phyloP scores from a whole-genome alignment of 2,797 vertebrate genomes.

The Poliocrania exsul region DNA sequence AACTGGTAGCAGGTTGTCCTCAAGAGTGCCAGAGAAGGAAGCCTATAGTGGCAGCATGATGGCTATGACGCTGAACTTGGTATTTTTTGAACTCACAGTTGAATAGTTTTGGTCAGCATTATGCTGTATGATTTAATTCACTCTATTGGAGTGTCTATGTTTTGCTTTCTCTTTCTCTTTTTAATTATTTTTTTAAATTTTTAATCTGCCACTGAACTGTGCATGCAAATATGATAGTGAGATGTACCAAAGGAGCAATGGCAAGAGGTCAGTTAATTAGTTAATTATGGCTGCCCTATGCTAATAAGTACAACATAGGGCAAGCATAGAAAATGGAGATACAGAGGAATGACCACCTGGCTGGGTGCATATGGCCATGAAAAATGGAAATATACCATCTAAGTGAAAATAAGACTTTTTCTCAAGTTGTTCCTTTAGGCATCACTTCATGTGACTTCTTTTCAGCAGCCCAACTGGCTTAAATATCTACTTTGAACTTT shows the following conservation, averaged over 20 bases:
- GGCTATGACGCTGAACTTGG: not conserved
- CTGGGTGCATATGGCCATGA: not conserved
- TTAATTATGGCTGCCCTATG: not conserved
- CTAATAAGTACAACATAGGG: not conserved
- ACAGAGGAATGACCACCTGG: not conserved
- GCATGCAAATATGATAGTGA: not conserved
- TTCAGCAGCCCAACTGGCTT: not conserved
- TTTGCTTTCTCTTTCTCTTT: not conserved
- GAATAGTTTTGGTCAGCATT: not conserved
- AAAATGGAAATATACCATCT: not conserved
- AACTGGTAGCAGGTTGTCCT: not conserved
- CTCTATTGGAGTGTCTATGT: rapidly evolving
- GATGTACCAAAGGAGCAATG: not conserved
- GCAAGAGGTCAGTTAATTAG: not conserved
- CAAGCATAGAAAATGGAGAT: not conserved
- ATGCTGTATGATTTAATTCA: not conserved
- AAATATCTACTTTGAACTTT: not conserved
- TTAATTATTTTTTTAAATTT: not conserved
- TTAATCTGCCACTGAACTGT: not conserved
- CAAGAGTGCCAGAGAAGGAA: not conserved
- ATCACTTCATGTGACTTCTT: not conserved
- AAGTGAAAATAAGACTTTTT: not conserved
- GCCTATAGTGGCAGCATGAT: not conserved
- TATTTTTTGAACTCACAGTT: not conserved
- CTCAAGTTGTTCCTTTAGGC: not conserved